These are phyloP conservation scores for Leptinotarsa haldemani DNA, from an alignment of 2,888 invertebrate genomes.

Conservation along the genomic window DNA sequence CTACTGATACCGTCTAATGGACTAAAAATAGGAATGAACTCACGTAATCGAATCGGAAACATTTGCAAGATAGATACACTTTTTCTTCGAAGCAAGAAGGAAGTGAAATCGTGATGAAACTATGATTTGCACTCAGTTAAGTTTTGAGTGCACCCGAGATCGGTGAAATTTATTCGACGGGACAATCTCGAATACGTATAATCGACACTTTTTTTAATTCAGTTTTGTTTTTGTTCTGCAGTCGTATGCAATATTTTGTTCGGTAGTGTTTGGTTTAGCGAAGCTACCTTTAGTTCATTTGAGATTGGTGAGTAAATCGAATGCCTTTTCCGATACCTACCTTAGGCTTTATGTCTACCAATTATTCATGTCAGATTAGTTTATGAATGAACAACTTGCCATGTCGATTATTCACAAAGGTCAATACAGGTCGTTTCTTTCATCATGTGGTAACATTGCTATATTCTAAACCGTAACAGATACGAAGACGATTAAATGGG, in stretches of 20 bases:
- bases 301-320: slow-evolving; percentile 10
- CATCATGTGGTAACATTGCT: too few species aligned
- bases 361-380: not conserved
- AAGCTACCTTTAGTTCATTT: not conserved
- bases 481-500: too few species aligned
- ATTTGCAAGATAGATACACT: slow-evolving; percentile 7
- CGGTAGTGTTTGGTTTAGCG: not conserved
- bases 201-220: not conserved
- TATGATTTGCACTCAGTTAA: slow-evolving; percentile 8
- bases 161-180: slow-evolving; percentile 8
- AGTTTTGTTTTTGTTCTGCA: slow-evolving; percentile 7
- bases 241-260: not conserved
- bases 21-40: not conserved
- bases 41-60: slow-evolving; percentile 2
- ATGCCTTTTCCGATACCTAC: not conserved
- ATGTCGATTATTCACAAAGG: not conserved
- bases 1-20: not conserved
- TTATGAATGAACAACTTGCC: not conserved
- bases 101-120: slow-evolving; percentile 15
- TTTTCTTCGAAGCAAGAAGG: slow-evolving; percentile 9
- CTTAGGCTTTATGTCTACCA: not conserved
- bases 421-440: too few species aligned
- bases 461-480: too few species aligned
- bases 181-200: not conserved
- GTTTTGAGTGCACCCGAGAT: slow-evolving; percentile 2